Evolutionary conservation across 2,888 invertebrate species (phyloP).

Genomic region (Agrochola lychnidis): DNA sequence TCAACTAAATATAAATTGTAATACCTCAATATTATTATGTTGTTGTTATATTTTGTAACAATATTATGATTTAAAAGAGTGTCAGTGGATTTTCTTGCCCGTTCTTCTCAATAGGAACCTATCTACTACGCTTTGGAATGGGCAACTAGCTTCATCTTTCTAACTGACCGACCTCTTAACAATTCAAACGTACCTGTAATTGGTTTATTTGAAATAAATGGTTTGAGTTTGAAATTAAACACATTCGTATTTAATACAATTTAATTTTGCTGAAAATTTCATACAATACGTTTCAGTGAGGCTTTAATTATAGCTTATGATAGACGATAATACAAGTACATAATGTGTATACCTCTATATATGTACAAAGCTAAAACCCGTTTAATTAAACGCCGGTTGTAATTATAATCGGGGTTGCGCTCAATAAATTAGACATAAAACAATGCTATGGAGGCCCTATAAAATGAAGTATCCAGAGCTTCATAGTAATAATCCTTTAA

Average conservation of each 20-base stretch:
- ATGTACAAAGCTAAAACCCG: conserved; percentile 29
- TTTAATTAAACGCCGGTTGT: conserved; percentile 66
- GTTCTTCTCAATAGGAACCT: too few species aligned
- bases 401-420: conserved; percentile 58
- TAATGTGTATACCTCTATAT: conserved; percentile 23
- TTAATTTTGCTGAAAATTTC: conserved; percentile 19
- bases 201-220: too few species aligned
- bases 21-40: background rate
- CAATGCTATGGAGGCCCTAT: conserved; percentile 53
- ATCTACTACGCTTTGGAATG: too few species aligned
- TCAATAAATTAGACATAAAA: conserved; percentile 64
- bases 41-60: too few species aligned
- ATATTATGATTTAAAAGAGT: too few species aligned
- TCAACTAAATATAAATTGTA: background rate
- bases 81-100: too few species aligned
- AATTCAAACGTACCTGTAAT: too few species aligned
- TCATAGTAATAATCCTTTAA: background rate
- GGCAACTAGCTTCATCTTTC: too few species aligned
- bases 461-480: conserved; percentile 46
- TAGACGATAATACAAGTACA: conserved; percentile 32
- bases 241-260: background rate
- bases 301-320: conserved; percentile 35
- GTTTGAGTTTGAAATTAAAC: too few species aligned
- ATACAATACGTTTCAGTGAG: conserved; percentile 13
- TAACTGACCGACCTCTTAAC: too few species aligned